Base-by-base conservation (phyloP, 2,888 invertebrate species). In the Caenorhabditis zanzibari region DNA sequence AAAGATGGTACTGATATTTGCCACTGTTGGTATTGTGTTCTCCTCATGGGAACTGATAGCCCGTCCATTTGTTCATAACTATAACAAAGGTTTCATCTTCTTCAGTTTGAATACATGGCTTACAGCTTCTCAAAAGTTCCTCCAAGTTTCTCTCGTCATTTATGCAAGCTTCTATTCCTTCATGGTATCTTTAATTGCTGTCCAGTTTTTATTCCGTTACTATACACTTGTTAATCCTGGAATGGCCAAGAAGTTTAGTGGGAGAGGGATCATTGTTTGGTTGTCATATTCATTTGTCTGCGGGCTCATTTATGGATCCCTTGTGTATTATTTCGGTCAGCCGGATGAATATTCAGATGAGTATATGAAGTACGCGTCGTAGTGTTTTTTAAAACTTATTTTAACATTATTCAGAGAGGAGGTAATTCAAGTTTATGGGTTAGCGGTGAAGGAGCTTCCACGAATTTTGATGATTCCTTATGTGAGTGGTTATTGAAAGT, bases 341-440 rank as follows among this genome's bases (percentile, higher is more conserved):
- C 61, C 61, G 0, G 61, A 63, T 41, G 61, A 63, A 3, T 63
- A 63, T 24, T 63, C 61, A 28, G 61, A 63, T 63, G 61, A 63
- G 41, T 63, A 63, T 41, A 41, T 63, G 61, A 63, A 14, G 54
- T 54, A 24, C 7, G 24, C 3, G 16, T 16, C 22, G 22, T 24
- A 19, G 22, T 52, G 19, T 49, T 19, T 19, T 49, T 49, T 9
- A n/a, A n/a, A n/a, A n/a, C n/a, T n/a, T n/a, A n/a, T n/a, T n/a
- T n/a, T n/a, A n/a, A 32, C 32, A 32, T 32, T 52, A 12, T 54
- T 26, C 54, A 54, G 61, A 24, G 38, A 44, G 26, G 61, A 63
- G 22, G 35, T 58, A 6, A 7, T 35, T 7, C 28, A 58, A n/a
- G n/a, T 5, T 1, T 58, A 58, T 58, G 58, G 35, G n/a, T 58